These are phyloP conservation scores for Pinctada fucata DNA, from an alignment of 2,888 invertebrate genomes.

Conservation along the genomic window DNA sequence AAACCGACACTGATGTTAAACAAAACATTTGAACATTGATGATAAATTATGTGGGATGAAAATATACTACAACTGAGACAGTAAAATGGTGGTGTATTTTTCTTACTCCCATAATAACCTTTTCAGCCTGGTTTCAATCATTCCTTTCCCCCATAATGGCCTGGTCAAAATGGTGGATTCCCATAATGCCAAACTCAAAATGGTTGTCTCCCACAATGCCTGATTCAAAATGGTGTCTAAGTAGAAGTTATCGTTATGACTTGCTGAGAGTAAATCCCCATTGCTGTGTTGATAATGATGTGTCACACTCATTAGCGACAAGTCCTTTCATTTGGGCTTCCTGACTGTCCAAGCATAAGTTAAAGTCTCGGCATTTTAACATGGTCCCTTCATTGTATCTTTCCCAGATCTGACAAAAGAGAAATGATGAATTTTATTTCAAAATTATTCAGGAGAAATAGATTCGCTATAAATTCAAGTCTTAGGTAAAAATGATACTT, in stretches of 20 bases:
- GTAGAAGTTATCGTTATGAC: not conserved
- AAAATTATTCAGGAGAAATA: not conserved
- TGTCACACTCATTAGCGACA: constrained; percentile 85
- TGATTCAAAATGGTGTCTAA: not conserved
- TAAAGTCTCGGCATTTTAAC: constrained; percentile 79
- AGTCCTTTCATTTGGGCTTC: constrained; percentile 81
- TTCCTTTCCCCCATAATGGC: too few relatives aligned
- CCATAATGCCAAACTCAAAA: too few relatives aligned
- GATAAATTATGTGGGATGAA: too few relatives aligned
- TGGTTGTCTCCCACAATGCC: too few relatives aligned
- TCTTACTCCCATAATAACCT: too few relatives aligned
- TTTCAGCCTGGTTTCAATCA: too few relatives aligned
- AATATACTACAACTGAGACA: too few relatives aligned
- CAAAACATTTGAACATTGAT: too few relatives aligned
- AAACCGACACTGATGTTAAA: too few relatives aligned
- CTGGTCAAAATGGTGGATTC: too few relatives aligned
- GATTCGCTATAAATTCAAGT: not conserved
- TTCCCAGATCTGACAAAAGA: constrained; percentile 69
- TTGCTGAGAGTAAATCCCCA: constrained; percentile 81
- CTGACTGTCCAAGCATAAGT: constrained; percentile 85
- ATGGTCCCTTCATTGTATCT: constrained; percentile 62
- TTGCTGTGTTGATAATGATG: constrained; percentile 82
- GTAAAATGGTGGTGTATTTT: too few relatives aligned
- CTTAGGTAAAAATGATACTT: not conserved
- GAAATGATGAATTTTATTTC: constrained; percentile 15